Base-by-base conservation (phyloP, 2,888 invertebrate species). In the Drosophila greeni region DNA sequence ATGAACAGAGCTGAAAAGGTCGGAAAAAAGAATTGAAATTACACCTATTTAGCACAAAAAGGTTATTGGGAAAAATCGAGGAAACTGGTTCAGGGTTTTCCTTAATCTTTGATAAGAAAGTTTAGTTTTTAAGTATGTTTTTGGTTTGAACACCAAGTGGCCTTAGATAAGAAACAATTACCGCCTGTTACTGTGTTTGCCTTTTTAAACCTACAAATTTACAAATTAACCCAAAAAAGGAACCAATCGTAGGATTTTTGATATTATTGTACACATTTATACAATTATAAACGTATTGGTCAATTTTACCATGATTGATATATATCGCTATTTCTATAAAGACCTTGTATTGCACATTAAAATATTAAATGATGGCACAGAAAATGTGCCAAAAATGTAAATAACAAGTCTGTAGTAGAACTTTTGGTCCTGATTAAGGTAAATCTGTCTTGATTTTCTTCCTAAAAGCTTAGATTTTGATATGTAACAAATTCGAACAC, bases 131-230 rank as follows among this genome's bases (percentile, higher is more conserved):
- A 57, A 42, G 36, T 24, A 51, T 39, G 54, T 68, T 42, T 83
- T 78, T 51, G 78, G 78, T 72, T 78, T 47, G 47, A 72, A 70
- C 79, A 74, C 84, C 79, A 80, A 84, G 82, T 84, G 84, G 76
- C 84, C 84, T 84, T 84, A 71, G 37, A 51, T 49, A 43, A 59
- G 45, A 55, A 72, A 56, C 49, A 18, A 31, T 20, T 49, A 59
- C 66, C 59, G 69, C 54, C 66, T 72, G 48, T 59, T 70, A 59
- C 66, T 70, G 12, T 56, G 66, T 40, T 34, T 29, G 18, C 45
- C 8, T 24, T 36, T 8, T 11, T 26, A 36, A 39, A 34, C 9
- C 42, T 31, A 20, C n/a, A 31, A 24, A 39, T 26, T 59, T 45
- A 42, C 23, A 16, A 37, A 23, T 18, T 12, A 24, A 36, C 23